Conservation (phyloP, 2,888 invertebrate genomes). For the Chorisops tibialis region DNA sequence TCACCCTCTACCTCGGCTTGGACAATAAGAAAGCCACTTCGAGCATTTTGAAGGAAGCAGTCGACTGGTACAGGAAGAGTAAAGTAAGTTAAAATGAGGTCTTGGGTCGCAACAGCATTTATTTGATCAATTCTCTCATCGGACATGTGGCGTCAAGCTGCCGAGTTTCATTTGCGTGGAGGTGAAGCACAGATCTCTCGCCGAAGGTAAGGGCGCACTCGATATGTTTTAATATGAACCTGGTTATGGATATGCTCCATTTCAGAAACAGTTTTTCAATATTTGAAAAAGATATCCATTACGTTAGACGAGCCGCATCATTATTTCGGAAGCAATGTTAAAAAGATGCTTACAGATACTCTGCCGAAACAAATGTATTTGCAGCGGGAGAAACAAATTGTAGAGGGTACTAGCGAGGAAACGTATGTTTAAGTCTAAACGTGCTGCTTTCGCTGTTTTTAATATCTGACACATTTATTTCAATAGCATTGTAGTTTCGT, state of each 20-base stretch:
- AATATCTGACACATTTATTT: too few species aligned
- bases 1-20: slow-evolving; percentile 76
- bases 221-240: too few species aligned
- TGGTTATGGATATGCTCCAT: too few species aligned
- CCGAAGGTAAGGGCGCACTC: too few species aligned
- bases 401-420: slow-evolving; percentile 35
- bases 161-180: slow-evolving; percentile 75
- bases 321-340: slow-evolving; percentile 39
- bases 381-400: slow-evolving; percentile 38
- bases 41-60: slow-evolving; percentile 73
- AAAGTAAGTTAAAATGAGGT: slow-evolving; percentile 59
- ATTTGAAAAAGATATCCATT: slow-evolving; percentile 39
- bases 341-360: slow-evolving; percentile 40
- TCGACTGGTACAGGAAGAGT: slow-evolving; percentile 81
- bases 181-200: slow-evolving; percentile 69
- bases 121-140: slow-evolving; percentile 50
- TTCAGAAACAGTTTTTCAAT: too few species aligned
- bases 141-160: slow-evolving; percentile 83
- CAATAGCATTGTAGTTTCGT: slow-evolving; percentile 38
- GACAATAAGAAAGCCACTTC: slow-evolving; percentile 76
- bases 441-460: background rate
- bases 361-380: slow-evolving; percentile 42
- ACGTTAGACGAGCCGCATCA: slow-evolving; percentile 36
- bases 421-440: slow-evolving; percentile 30
- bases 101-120: background rate